Percentiles rank a stretch among this genome's conserved stretches.
Conservation (phyloP, 2,797 vertebrate genomes). For the Lindbergichthys nudifrons region DNA sequence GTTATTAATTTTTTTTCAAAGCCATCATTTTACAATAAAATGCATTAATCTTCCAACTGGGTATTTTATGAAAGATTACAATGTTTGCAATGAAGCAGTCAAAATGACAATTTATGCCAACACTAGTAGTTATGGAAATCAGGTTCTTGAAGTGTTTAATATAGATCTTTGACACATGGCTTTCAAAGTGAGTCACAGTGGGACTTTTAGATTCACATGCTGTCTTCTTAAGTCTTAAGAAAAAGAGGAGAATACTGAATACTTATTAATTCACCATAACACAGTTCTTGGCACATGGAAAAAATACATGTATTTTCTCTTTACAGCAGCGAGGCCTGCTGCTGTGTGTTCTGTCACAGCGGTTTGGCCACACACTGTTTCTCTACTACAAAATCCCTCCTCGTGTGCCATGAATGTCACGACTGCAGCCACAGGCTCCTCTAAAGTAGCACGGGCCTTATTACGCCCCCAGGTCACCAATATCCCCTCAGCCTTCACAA, state of each 20-base stretch:
- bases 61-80: too few relatives aligned
- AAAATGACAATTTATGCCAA: too few relatives aligned
- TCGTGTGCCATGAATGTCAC: conserved; percentile 60
- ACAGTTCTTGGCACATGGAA: conserved; percentile 42
- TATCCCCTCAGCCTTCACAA: conserved; percentile 59
- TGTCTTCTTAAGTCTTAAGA: neutral
- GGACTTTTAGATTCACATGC: neutral
- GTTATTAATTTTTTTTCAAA: too few relatives aligned
- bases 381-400: conserved; percentile 41
- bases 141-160: neutral
- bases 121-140: too few relatives aligned
- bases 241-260: conserved; percentile 19
- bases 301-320: conserved; percentile 57
- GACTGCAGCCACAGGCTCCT: conserved; percentile 55
- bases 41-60: too few relatives aligned
- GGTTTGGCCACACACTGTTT: conserved; percentile 57
- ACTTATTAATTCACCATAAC: conserved; percentile 48
- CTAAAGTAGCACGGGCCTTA: conserved; percentile 51
- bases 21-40: too few relatives aligned
- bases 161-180: neutral
- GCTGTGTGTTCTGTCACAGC: conserved; percentile 56
- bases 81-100: too few relatives aligned
- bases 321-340: conserved; percentile 37
- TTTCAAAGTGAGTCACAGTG: conserved; percentile 4
- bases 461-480: conserved; percentile 68